A percentile compares a stretch with the other conserved stretches of the same genome.
phyloP scores from a whole-genome alignment of 2,113 vertebrate genomes.

The Pelusios castaneus region DNA sequence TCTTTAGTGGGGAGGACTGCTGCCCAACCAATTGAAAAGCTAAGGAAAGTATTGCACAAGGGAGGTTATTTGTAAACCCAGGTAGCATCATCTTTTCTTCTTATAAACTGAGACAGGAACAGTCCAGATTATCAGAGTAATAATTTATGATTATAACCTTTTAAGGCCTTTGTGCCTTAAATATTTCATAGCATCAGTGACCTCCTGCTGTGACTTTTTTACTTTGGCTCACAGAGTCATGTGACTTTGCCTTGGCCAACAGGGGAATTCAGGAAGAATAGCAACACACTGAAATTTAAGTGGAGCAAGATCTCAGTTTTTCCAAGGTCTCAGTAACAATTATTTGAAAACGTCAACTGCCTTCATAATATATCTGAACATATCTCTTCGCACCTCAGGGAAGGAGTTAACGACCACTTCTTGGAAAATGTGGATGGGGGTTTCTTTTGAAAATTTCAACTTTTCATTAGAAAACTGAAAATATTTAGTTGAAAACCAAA shows the following conservation, averaged over 20 bases:
- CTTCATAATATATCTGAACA: background rate
- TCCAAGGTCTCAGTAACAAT: background rate
- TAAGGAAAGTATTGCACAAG: background rate
- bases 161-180: background rate
- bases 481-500: background rate
- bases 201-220: background rate
- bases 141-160: background rate
- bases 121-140: background rate
- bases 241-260: background rate
- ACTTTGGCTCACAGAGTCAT: background rate
- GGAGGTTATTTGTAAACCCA: background rate
- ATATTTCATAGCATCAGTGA: background rate
- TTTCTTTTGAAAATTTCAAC: background rate
- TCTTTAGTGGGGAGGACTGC: background rate
- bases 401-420: background rate
- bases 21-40: background rate
- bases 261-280: background rate
- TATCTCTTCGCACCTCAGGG: background rate
- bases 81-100: background rate
- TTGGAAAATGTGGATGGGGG: background rate
- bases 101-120: background rate
- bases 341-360: background rate
- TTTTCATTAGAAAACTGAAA: background rate
- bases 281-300: background rate
- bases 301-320: background rate